Evolutionary conservation across 2,888 invertebrate species (phyloP).

Genomic region (Meloe dianella): DNA sequence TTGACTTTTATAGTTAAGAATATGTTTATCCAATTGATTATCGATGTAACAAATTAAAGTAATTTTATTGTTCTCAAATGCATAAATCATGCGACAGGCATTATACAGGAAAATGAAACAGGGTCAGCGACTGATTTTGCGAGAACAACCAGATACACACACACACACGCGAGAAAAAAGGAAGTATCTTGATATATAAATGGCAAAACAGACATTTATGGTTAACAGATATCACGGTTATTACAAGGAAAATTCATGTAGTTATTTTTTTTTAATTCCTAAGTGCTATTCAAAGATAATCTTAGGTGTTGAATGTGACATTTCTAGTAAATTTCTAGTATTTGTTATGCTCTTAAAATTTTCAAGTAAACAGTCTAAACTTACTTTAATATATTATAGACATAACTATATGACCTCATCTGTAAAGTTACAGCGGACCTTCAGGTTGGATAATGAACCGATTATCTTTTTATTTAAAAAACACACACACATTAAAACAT

Average conservation of each 20-base stretch:
- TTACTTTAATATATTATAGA: no score
- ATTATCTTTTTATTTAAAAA: no score
- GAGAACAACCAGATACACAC: constrained; percentile 11
- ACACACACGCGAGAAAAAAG: no score
- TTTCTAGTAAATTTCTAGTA: not conserved
- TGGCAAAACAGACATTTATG: not conserved
- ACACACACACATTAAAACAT: no score
- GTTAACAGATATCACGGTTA: not conserved
- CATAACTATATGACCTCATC: no score
- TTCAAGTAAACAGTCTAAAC: not conserved
- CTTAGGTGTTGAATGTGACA: not conserved
- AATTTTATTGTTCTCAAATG: not conserved
- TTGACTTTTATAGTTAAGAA: not conserved
- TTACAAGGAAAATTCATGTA: not conserved
- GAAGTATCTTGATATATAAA: not conserved
- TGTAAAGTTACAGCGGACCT: no score
- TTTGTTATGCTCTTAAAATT: not conserved
- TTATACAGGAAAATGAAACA: constrained; percentile 13
- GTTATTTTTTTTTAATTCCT: no score
- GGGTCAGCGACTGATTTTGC: constrained; percentile 19
- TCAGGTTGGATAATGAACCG: no score
- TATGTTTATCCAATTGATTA: not conserved
- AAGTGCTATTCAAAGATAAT: not conserved
- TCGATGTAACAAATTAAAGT: not conserved
- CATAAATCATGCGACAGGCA: not conserved